Base-by-base conservation (phyloP, 2,113 vertebrate genomes). In the Ursus arctos region DNA sequence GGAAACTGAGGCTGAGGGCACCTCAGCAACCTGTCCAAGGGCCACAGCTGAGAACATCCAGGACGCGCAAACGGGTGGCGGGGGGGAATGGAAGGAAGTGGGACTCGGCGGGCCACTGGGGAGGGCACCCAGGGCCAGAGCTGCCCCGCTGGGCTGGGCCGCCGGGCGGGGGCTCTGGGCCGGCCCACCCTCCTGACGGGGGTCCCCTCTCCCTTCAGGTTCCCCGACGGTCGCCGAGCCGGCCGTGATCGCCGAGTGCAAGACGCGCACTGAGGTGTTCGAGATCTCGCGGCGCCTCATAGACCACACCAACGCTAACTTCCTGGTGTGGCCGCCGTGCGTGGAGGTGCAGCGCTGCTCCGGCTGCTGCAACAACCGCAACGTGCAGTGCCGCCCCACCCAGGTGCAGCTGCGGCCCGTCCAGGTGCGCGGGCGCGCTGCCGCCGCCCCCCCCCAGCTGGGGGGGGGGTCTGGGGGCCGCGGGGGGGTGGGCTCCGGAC, bases 271-370 rank as follows among this genome's bases (percentile, higher is more conserved):
- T 0, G 99, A 99, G 97, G 99, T 99, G 89, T 99, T 99, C 83
- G 99, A 99, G 98, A 99, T 99, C 95, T 99, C 99, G 5, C 99
- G 99, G 57, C 98, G 98, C 97, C 99, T 99, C 99, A 98, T 99
- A 36, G 99, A 99, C 98, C 99, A 99, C 93, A 99, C 99, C 91
- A 99, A 99, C 0, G 99, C 99, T 97, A 99, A 99, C 98, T 99
- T 99, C 40, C 80, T 99, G 98, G 98, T 99, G 97, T 99, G 99
- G 99, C 99, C 99, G 0, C 99, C 99, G 4, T 99, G 99, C 0
- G 99, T 99, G 97, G 99, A 99, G 98, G 99, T 99, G 97, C 99
- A 99, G 98, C 99, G 99, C 63, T 99, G 99, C 97, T 99, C 99
- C 0, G 99, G 99, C n/a, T 99, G 99, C 96, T 99, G 99, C 98